A percentile compares a stretch with the other conserved stretches of the same genome.
phyloP scores from a whole-genome alignment of 92 coral and sea anemone species.

The Siderastrea radians region DNA sequence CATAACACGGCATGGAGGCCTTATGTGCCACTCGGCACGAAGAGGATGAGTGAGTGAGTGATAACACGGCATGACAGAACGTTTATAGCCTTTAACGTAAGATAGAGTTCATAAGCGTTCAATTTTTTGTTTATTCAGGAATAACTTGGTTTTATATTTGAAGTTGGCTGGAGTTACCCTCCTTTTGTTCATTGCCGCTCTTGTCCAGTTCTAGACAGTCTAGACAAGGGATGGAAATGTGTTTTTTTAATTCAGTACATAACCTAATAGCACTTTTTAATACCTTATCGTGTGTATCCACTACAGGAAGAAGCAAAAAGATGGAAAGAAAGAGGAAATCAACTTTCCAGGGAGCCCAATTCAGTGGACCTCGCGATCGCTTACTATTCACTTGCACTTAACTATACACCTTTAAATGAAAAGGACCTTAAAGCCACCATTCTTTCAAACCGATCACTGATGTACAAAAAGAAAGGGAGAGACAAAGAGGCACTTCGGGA shows the following conservation, averaged over 20 bases:
- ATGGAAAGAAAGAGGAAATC: slow-evolving; percentile 66
- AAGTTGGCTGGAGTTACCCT: no score
- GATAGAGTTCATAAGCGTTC: no score
- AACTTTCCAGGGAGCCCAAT: background rate
- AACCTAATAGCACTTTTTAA: background rate
- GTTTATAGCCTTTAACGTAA: no score
- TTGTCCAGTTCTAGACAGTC: no score
- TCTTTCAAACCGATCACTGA: slow-evolving; percentile 61
- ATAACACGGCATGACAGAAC: no score
- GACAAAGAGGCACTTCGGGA: slow-evolving; percentile 51
- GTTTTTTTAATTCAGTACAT: background rate
- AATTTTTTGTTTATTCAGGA: no score
- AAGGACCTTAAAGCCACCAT: slow-evolving; percentile 54
- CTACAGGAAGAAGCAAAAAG: slow-evolving; percentile 55
- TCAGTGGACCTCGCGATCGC: background rate
- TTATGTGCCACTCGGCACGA: no score
- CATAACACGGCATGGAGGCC: no score
- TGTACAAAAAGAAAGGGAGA: slow-evolving; percentile 38
- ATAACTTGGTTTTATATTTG: no score
- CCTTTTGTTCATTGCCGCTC: no score
- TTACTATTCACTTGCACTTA: slow-evolving; percentile 38
- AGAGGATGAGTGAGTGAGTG: no score
- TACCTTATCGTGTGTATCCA: no score
- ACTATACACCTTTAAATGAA: slow-evolving; percentile 32
- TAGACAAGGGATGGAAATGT: background rate